Evolutionary conservation across 1,140 invertebrate genomes (phyloP), one percentile per base, ranked within the genome.

Genomic region (Drosophila lacteicornis): DNA sequence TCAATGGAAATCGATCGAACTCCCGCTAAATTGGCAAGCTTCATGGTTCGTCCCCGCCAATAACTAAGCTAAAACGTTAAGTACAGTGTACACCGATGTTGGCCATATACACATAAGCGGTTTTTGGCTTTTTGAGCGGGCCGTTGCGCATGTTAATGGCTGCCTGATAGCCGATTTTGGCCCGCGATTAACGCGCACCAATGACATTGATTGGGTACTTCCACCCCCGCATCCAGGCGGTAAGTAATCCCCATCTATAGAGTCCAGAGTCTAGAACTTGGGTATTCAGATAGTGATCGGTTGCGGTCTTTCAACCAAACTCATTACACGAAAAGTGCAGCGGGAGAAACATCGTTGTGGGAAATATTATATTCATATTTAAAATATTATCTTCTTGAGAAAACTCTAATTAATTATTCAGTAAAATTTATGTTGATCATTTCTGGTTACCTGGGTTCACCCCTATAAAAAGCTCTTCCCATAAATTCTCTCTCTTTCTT

Each of bases 141-240:
- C 53, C 56, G 74, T 62, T 61, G 69, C 69, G 84, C 84, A 87
- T 87, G 80, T 61, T 87, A 90, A 87, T 87, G 75, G 56, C 73
- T 66, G 22, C 30, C 43, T 53, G 60, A 82, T 82, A 62, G 68
- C 27, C 68, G 68, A 87, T 87, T 80, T 87, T 42, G 80, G 43
- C 17, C 49, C 15, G 58, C 67, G 74, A 66, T 80, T 76, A 70
- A 55, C 60, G 68, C 59, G 50, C 40, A 62, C 58, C 49, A 56
- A 57, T 82, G 83, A 60, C 84, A 87, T 90, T 87, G 84, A 79
- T 73, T 66, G 53, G 80, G 53, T 68, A 75, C 71, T 59, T 53
- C 43, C 57, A 67, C 50, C 62, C 46, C 22, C 42, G 33, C 36
- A 6, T 12, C 43, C 22, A 1, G 2, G 40, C 2, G n/a, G 45